Evolutionary conservation across 1,140 invertebrate genomes (phyloP).

Genomic region (Pogonomyrmex barbatus): DNA sequence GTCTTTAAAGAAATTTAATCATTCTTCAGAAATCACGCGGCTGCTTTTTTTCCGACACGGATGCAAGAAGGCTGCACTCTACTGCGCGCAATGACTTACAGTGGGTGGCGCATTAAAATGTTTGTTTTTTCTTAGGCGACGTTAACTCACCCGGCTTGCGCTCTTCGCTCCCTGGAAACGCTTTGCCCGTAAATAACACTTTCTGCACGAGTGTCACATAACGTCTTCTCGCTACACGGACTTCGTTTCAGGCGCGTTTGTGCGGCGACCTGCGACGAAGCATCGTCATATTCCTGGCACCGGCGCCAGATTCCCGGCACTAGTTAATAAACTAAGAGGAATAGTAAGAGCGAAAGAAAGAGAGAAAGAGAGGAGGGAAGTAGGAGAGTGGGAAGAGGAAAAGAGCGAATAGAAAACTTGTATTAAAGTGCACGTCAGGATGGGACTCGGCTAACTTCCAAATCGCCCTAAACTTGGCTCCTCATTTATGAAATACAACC

Average conservation of each 20-base stretch:
- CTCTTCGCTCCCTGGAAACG: slow-evolving; percentile 31
- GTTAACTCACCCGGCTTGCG: slow-evolving; percentile 38
- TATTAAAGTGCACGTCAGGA: slow-evolving; percentile 70
- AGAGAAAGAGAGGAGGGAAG: slow-evolving; percentile 15
- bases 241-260: slow-evolving; percentile 68
- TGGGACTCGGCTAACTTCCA: slow-evolving; percentile 63
- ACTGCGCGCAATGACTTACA: slow-evolving; percentile 43
- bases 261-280: slow-evolving; percentile 45
- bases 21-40: neutral
- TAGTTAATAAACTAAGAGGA: slow-evolving; percentile 73
- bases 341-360: slow-evolving; percentile 33
- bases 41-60: neutral
- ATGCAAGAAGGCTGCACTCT: neutral
- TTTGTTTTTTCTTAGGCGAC: slow-evolving; percentile 60
- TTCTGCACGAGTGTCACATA: slow-evolving; percentile 70
- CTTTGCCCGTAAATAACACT: slow-evolving; percentile 69
- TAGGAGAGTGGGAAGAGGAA: slow-evolving; percentile 14
- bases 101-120: slow-evolving; percentile 57
- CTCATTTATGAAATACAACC: slow-evolving; percentile 76
- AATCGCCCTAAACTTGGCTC: slow-evolving; percentile 70
- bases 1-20: neutral
- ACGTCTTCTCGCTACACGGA: slow-evolving; percentile 71
- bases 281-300: slow-evolving; percentile 49
- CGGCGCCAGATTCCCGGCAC: slow-evolving; percentile 63
- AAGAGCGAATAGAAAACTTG: slow-evolving; percentile 73